Conservation (phyloP, 2,113 vertebrate species). For the Takifugu flavidus region DNA sequence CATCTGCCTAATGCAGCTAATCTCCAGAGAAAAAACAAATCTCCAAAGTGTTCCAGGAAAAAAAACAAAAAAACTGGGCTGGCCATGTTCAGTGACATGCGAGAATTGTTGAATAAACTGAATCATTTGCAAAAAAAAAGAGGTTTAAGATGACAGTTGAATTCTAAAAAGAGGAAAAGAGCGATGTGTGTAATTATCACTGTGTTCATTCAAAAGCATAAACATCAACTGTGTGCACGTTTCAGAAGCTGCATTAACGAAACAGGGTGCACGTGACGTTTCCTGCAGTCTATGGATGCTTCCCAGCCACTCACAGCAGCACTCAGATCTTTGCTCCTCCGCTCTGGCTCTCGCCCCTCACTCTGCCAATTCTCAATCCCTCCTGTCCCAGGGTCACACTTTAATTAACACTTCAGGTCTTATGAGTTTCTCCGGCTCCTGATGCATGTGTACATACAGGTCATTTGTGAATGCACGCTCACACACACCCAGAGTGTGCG, state of each 20-base stretch:
- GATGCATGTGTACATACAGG: constrained; percentile 18
- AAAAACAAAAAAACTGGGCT: background rate
- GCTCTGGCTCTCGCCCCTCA: constrained; percentile 8
- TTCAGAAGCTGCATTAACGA: constrained; percentile 32
- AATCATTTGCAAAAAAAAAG: too few relatives aligned
- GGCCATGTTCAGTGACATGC: constrained; percentile 18
- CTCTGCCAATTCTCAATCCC: constrained; percentile 23
- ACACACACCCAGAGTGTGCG: constrained; percentile 1
- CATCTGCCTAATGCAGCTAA: constrained; percentile 22
- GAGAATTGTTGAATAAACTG: background rate
- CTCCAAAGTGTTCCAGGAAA: constrained; percentile 28
- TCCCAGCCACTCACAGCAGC: constrained; percentile 47
- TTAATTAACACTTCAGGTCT: constrained; percentile 76
- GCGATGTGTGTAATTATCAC: background rate
- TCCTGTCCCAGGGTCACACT: constrained; percentile 64
- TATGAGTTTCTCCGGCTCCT: constrained; percentile 60
- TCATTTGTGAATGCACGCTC: constrained; percentile 12
- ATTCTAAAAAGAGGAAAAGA: background rate
- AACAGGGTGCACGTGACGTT: constrained; percentile 38
- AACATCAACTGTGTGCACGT: constrained; percentile 5
- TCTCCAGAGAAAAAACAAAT: constrained; percentile 31
- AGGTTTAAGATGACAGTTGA: constrained; percentile 7
- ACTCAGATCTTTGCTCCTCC: constrained; percentile 32
- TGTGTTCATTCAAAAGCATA: background rate
- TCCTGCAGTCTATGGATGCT: constrained; percentile 23